Conservation (phyloP, 2,888 invertebrate species). For the Melangyna quadrimaculata region DNA sequence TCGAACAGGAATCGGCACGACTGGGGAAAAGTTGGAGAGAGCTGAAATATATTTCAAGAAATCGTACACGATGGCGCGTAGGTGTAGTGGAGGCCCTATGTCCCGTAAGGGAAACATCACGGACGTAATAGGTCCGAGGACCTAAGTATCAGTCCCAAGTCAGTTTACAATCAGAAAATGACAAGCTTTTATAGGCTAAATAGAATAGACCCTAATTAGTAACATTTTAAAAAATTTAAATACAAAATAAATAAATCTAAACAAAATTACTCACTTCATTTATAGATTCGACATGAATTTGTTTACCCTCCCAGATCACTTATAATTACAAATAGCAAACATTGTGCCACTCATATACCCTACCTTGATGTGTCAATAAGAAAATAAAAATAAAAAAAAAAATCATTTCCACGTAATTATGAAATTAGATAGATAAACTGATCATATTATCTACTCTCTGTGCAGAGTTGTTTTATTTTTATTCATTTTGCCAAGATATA, state of each 20-base stretch:
- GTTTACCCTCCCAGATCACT: slow-evolving; percentile 23
- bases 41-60: no score
- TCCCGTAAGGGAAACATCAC: no score
- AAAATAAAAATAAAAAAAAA: neutral
- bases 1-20: no score
- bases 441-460: slow-evolving; percentile 27
- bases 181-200: neutral
- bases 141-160: no score
- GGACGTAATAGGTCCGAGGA: no score
- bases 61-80: no score
- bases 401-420: slow-evolving; percentile 39
- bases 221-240: neutral
- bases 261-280: slow-evolving; percentile 1
- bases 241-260: neutral
- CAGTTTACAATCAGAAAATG: neutral
- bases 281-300: slow-evolving; percentile 22
- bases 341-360: neutral
- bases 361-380: slow-evolving; percentile 51
- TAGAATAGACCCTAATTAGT: neutral
- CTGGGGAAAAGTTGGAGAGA: no score
- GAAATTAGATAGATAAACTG: slow-evolving; percentile 49
- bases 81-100: no score
- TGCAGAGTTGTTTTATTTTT: neutral
- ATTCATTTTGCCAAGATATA: slow-evolving; percentile 5
- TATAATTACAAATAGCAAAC: slow-evolving; percentile 42